phyloP scores from a whole-genome alignment of 2,113 vertebrate genomes.

The Dolichallabes microphthalmus region DNA sequence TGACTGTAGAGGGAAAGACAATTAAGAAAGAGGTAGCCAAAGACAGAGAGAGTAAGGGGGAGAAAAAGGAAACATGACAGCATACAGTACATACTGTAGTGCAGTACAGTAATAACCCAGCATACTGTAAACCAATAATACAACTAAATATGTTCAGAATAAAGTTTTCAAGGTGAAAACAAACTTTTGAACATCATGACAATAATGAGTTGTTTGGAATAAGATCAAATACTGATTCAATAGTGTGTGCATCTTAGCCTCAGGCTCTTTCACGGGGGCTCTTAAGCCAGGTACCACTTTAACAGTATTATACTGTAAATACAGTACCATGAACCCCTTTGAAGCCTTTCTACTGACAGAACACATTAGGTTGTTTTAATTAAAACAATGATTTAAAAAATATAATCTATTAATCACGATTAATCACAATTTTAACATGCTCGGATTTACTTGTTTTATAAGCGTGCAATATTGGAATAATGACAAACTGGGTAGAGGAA shows the following conservation, averaged over 20 bases:
- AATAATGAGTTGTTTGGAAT: not conserved
- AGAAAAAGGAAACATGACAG: not conserved
- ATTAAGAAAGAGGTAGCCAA: not conserved
- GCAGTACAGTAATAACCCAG: not conserved
- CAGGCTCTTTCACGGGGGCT: not conserved
- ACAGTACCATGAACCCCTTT: not conserved
- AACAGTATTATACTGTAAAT: not conserved
- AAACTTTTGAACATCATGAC: not conserved
- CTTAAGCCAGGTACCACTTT: not conserved
- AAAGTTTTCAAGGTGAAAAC: not conserved
- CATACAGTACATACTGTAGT: not conserved
- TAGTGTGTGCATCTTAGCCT: not conserved
- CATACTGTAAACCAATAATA: not conserved
- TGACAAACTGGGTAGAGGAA: too few relatives aligned
- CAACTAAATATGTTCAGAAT: not conserved
- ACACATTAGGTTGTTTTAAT: not conserved
- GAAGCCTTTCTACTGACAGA: not conserved
- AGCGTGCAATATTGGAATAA: too few relatives aligned
- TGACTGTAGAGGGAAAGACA: not conserved
- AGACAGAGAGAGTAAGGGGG: not conserved
- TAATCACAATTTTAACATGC: too few relatives aligned
- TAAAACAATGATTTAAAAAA: too few relatives aligned
- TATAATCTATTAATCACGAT: too few relatives aligned
- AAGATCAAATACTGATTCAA: not conserved
- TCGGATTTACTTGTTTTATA: too few relatives aligned